Conservation (phyloP, 2,797 vertebrate genomes). For the Lophotriccus pileatus region DNA sequence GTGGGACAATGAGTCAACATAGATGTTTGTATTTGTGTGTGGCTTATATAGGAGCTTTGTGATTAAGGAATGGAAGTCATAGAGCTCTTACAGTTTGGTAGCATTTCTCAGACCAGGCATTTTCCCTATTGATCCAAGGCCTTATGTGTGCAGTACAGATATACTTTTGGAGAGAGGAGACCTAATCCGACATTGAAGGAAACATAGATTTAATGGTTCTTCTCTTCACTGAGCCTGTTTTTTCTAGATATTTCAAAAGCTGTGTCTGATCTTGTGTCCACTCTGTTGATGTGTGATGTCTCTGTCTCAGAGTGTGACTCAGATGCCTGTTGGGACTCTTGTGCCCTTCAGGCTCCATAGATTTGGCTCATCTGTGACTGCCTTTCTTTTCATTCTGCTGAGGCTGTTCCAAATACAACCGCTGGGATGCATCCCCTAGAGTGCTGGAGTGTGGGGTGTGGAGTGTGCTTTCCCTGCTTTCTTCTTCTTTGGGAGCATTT, state of each 20-base stretch:
- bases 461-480: background rate
- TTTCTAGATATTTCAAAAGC: background rate
- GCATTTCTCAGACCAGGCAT: background rate
- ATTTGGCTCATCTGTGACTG: rapidly evolving
- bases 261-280: background rate
- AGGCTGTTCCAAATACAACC: background rate
- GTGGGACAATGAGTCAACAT: background rate
- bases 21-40: background rate
- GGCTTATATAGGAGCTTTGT: background rate
- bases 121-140: background rate
- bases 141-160: background rate
- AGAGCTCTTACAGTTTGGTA: background rate
- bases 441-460: background rate
- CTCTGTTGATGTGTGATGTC: background rate
- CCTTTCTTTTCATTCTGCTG: background rate
- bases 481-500: background rate
- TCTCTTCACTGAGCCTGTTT: background rate
- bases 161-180: background rate
- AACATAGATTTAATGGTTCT: background rate
- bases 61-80: background rate
- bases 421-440: background rate
- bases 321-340: background rate
- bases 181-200: background rate
- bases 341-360: background rate
- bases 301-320: background rate